Evolutionary conservation across 2,888 invertebrate species (phyloP), one percentile per base, ranked within the genome.

Genomic region (Chrysolina oricalcia): DNA sequence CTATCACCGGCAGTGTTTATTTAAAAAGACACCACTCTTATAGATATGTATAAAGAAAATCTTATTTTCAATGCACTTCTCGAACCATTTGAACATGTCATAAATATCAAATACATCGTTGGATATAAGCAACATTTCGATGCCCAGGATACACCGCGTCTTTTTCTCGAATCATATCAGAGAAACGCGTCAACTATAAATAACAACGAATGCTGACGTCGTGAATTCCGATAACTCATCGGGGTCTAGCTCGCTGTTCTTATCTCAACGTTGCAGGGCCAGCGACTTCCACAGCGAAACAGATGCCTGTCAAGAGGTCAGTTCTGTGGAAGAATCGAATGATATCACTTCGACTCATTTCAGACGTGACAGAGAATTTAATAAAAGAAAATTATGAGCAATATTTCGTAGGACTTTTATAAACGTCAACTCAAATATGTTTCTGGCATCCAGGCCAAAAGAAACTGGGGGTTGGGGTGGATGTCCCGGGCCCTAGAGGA

Each of bases 61-160:
- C 35, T 35, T 8, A 27, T 27, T 27, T 27, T 8, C 35, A 35
- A 35, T 35, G 8, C 4, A 35, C 8, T 35, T 35, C 8, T 35
- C 35, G 35, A 35, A 0, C 35, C 35, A 35, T 3, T 35, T 35
- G 35, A 35, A 35, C 35, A 35, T 17, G 17, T 48, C 17, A 17
- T 17, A 48, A 17, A 17, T 48, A 17, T 48, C 48, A 79, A 91
- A 89, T 94, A 94, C 85, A 91, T 94, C 19, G 91, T 93, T 46
- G 94, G 94, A 85, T 91, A 93, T 77, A 78, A 80, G 75, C 80
- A 81, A 56, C 78, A 81, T 9, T 92, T 93, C 81, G 95, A 95
- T 21, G 10, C 21, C 17, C 13, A 13, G 11, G 5, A 48, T 23
- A 13, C 11, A 53, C 53, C 21, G 13, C 53, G 8, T 53, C 11